Evolutionary conservation across 2,888 invertebrate species (phyloP).

Genomic region (Cryptus armator): DNA sequence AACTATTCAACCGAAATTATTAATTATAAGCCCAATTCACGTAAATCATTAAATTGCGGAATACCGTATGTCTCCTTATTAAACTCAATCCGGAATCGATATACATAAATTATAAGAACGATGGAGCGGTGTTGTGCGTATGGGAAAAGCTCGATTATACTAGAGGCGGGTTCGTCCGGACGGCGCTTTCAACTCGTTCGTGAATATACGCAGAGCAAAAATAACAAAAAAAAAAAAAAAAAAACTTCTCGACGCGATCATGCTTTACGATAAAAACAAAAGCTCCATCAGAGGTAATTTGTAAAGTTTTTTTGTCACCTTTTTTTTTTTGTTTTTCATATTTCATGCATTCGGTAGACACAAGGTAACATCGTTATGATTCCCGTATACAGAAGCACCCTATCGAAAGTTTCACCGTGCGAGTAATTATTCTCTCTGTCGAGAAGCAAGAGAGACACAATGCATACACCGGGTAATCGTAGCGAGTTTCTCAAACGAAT

Average conservation of each 20-base stretch:
- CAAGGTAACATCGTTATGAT: slow-evolving; percentile 24
- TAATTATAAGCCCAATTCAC: not conserved
- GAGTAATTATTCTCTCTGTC: slow-evolving; percentile 59
- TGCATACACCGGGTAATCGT: not conserved
- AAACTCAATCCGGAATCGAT: not conserved
- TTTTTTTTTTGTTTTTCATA: too few relatives aligned
- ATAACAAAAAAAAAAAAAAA: too few relatives aligned
- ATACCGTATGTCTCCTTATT: too few relatives aligned
- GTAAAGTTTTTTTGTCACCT: too few relatives aligned
- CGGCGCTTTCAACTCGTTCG: too few relatives aligned
- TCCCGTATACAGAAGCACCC: not conserved
- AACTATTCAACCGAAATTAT: not conserved
- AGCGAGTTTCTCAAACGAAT: slow-evolving; percentile 39
- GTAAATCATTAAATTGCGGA: not conserved
- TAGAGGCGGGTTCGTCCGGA: not conserved
- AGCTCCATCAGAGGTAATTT: too few relatives aligned
- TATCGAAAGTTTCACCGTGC: slow-evolving; percentile 47
- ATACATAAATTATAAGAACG: not conserved
- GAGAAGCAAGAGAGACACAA: slow-evolving; percentile 24
- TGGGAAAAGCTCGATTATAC: not conserved
- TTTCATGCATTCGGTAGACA: not conserved
- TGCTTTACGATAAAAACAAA: too few relatives aligned
- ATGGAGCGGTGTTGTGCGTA: not conserved
- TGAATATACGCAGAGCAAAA: too few relatives aligned
- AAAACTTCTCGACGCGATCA: too few relatives aligned